Evolutionary conservation across 1,140 invertebrate genomes (phyloP).

Genomic region (Ostrea denselamellosa): DNA sequence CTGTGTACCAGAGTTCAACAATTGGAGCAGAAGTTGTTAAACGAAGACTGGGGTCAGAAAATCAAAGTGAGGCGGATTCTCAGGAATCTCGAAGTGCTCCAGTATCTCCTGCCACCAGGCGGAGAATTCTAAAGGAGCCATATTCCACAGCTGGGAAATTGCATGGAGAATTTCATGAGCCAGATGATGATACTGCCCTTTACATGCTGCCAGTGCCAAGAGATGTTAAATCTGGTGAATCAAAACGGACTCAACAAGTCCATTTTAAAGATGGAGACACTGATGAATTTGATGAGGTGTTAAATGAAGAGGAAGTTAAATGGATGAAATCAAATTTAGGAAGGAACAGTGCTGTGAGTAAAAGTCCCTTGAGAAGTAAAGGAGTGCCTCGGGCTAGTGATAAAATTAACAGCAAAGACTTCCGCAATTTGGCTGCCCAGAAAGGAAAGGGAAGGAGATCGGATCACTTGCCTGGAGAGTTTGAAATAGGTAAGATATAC

Average conservation of each 20-base stretch:
- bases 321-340: background rate
- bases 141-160: conserved; percentile 22
- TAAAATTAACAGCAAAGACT: background rate
- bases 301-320: conserved; percentile 28
- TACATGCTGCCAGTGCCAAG: conserved; percentile 20
- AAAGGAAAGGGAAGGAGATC: conserved; percentile 40
- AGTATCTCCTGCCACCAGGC: background rate
- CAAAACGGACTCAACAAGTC: conserved; percentile 19
- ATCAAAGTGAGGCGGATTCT: background rate
- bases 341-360: background rate
- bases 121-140: conserved; percentile 30
- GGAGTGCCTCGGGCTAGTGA: background rate
- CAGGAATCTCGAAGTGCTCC: conserved; percentile 7
- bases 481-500: conserved; percentile 27
- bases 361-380: conserved; percentile 15
- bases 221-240: background rate
- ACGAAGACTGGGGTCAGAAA: background rate
- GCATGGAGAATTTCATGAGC: conserved; percentile 31
- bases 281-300: conserved; percentile 38
- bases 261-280: conserved; percentile 42
- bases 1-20: conserved; percentile 54
- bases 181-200: conserved; percentile 21
- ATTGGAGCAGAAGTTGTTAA: conserved; percentile 33
- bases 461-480: conserved; percentile 50
- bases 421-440: background rate